Percentiles rank a stretch among this genome's conserved stretches.
These are phyloP conservation scores for Boloria euphrosyne DNA, from an alignment of 2,888 invertebrate genomes.

Conservation along the genomic window DNA sequence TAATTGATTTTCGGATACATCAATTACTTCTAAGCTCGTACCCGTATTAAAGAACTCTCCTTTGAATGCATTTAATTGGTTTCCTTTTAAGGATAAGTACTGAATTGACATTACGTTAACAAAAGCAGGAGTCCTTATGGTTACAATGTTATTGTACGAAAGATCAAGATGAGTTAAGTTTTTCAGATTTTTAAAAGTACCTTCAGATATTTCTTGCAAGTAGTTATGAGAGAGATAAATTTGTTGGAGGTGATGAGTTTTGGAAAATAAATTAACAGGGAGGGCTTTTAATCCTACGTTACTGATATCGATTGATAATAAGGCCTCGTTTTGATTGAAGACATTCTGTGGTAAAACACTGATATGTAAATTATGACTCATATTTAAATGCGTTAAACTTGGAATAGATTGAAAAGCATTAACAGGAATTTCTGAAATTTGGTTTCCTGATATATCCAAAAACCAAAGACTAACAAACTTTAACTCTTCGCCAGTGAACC, in stretches of 20 bases:
- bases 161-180: slow-evolving; percentile 89
- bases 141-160: slow-evolving; percentile 89
- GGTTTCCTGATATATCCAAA: slow-evolving; percentile 91
- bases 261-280: slow-evolving; percentile 87
- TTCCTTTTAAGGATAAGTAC: slow-evolving; percentile 87
- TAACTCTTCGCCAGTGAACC: slow-evolving; percentile 84
- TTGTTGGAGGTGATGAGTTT: slow-evolving; percentile 84
- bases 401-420: slow-evolving; percentile 86
- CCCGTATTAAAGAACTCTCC: slow-evolving; percentile 93
- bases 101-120: slow-evolving; percentile 89
- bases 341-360: slow-evolving; percentile 84
- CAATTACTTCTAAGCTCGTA: slow-evolving; percentile 89
- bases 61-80: slow-evolving; percentile 90
- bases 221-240: slow-evolving; percentile 88
- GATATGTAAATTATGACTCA: slow-evolving; percentile 88
- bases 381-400: slow-evolving; percentile 86
- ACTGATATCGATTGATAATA: slow-evolving; percentile 88
- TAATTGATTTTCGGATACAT: slow-evolving; percentile 90
- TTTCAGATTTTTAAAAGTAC: slow-evolving; percentile 88
- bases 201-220: slow-evolving; percentile 89
- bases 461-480: slow-evolving; percentile 84
- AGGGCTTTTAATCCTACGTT: slow-evolving; percentile 88
- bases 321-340: slow-evolving; percentile 86
- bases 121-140: slow-evolving; percentile 89
- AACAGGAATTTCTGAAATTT: slow-evolving; percentile 86